These are phyloP conservation scores for Tinamus major DNA, from an alignment of 2,797 vertebrate genomes.

Conservation along the genomic window DNA sequence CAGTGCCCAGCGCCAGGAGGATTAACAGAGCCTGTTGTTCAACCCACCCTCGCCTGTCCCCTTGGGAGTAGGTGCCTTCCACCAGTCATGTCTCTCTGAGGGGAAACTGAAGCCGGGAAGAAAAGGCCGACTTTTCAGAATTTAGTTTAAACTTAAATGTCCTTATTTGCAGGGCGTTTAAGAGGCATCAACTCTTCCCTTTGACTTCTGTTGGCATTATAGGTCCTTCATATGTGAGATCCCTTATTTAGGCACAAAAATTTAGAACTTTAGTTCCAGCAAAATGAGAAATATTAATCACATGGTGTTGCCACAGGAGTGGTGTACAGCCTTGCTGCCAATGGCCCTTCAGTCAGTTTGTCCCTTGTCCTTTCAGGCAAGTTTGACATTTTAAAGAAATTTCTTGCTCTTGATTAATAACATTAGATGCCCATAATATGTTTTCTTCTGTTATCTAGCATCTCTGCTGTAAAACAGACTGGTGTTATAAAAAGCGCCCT, in stretches of 20 bases:
- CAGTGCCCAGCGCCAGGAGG: not conserved
- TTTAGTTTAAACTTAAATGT: not conserved
- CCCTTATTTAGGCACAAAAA: not conserved
- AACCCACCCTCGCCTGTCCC: accelerated
- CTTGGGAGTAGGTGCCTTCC: not conserved
- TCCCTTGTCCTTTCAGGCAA: not conserved
- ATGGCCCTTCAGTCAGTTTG: not conserved
- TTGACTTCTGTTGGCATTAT: not conserved
- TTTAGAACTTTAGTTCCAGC: not conserved
- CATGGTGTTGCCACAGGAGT: not conserved
- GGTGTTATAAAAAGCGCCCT: not conserved
- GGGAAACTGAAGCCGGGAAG: not conserved
- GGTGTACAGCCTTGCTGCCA: accelerated
- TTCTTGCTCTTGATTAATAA: not conserved
- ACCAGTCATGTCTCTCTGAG: accelerated
- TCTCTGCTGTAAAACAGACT: not conserved
- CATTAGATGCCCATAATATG: not conserved
- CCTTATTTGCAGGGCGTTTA: not conserved
- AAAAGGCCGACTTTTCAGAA: not conserved
- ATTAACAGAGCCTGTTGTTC: not conserved
- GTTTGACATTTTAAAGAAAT: not conserved
- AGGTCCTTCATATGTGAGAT: not conserved
- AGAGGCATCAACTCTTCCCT: not conserved
- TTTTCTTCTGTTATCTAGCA: not conserved
- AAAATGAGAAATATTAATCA: not conserved